phyloP scores from a whole-genome alignment of 2,113 vertebrate genomes.

The Rhodinocichla rosea region DNA sequence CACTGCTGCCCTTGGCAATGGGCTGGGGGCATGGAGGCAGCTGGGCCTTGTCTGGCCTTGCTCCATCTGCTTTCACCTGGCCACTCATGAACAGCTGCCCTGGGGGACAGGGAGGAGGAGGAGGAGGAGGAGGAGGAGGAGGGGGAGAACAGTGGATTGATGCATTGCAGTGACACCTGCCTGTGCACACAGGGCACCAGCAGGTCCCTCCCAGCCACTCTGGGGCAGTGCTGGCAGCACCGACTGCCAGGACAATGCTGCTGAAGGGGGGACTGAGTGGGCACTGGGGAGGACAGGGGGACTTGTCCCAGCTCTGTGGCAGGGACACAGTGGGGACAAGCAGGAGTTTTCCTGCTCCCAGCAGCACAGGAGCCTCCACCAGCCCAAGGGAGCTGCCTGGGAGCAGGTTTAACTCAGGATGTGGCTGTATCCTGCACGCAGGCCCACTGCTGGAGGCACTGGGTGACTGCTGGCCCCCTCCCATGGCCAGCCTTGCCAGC shows the following conservation, averaged over 20 bases:
- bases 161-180: accelerated
- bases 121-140: background rate
- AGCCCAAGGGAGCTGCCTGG: background rate
- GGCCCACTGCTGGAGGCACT: background rate
- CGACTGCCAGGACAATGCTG: background rate
- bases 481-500: accelerated
- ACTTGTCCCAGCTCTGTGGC: background rate
- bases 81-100: background rate
- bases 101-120: accelerated
- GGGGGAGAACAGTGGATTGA: background rate
- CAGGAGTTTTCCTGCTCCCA: background rate
- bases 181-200: accelerated
- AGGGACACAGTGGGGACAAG: background rate
- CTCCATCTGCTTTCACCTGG: background rate
- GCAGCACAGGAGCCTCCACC: background rate
- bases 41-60: background rate
- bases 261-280: accelerated
- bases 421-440: accelerated
- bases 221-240: background rate
- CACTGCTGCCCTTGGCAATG: background rate
- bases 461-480: background rate
- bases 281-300: background rate
- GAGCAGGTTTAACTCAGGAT: background rate
- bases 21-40: background rate
- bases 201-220: background rate